These are phyloP conservation scores for Glaucopsyche alexis DNA, from an alignment of 2,888 invertebrate genomes.

Conservation along the genomic window DNA sequence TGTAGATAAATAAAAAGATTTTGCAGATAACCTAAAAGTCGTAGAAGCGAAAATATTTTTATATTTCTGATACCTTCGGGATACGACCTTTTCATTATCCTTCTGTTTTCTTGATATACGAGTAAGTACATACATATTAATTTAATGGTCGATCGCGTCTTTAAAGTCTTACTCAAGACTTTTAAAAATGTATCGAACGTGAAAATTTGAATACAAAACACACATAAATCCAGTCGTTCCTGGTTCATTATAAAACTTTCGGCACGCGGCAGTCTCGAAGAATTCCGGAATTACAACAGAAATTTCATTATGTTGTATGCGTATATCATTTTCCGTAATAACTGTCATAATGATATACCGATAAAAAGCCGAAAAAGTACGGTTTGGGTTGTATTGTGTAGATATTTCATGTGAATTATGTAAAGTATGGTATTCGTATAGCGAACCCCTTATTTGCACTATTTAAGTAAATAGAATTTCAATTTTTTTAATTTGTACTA, in stretches of 20 bases:
- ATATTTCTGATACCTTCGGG: too few relatives aligned
- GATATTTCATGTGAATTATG: not conserved
- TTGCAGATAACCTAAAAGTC: too few relatives aligned
- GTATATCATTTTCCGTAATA: constrained; percentile 21
- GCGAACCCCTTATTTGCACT: too few relatives aligned
- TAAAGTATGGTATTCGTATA: not conserved
- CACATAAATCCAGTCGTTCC: constrained; percentile 6
- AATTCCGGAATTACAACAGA: constrained; percentile 7
- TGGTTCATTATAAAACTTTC: constrained; percentile 22
- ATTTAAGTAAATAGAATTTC: too few relatives aligned
- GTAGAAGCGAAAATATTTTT: too few relatives aligned
- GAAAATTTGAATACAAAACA: constrained; percentile 20
- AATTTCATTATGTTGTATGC: constrained; percentile 31
- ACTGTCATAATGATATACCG: constrained; percentile 23
- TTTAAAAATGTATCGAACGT: too few relatives aligned
- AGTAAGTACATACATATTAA: not conserved
- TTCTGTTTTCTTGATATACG: not conserved
- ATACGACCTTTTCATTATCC: not conserved
- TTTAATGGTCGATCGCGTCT: not conserved
- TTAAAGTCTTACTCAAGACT: not conserved
- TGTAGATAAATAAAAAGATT: too few relatives aligned
- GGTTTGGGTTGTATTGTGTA: not conserved
- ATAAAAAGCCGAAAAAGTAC: constrained; percentile 9
- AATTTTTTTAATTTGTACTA: too few relatives aligned
- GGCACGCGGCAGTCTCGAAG: constrained; percentile 17